These are phyloP conservation scores for Myotis planiceps DNA, from an alignment of 2,797 vertebrate genomes.

Conservation along the genomic window DNA sequence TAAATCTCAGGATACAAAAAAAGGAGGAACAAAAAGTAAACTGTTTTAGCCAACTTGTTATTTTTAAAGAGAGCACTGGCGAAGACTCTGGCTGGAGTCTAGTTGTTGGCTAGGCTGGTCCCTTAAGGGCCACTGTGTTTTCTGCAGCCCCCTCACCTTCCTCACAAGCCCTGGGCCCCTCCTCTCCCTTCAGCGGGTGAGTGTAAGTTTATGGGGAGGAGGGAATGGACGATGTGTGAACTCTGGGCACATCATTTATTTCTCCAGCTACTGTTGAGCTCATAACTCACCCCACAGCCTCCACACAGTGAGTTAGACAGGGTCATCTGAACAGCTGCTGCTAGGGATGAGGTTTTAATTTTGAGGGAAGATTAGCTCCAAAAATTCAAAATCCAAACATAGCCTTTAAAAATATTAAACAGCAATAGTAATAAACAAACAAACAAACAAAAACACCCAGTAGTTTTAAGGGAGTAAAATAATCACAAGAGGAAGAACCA, in stretches of 20 bases:
- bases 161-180: background rate
- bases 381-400: background rate
- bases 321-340: conserved; percentile 49
- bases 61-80: background rate
- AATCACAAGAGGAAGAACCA: background rate
- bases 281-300: conserved; percentile 64
- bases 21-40: conserved; percentile 23
- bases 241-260: conserved; percentile 72
- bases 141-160: background rate
- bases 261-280: conserved; percentile 71
- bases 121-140: background rate
- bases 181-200: background rate
- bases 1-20: background rate
- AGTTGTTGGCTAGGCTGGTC: background rate
- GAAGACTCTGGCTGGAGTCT: background rate
- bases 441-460: background rate
- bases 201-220: conserved; percentile 66
- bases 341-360: conserved; percentile 50
- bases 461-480: background rate
- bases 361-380: conserved; percentile 11
- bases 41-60: background rate
- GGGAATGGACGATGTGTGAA: conserved; percentile 62
- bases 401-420: conserved; percentile 22
- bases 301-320: conserved; percentile 44
- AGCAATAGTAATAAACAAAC: background rate